phyloP scores from a whole-genome alignment of 2,888 invertebrate genomes.

The Volucella inflata region DNA sequence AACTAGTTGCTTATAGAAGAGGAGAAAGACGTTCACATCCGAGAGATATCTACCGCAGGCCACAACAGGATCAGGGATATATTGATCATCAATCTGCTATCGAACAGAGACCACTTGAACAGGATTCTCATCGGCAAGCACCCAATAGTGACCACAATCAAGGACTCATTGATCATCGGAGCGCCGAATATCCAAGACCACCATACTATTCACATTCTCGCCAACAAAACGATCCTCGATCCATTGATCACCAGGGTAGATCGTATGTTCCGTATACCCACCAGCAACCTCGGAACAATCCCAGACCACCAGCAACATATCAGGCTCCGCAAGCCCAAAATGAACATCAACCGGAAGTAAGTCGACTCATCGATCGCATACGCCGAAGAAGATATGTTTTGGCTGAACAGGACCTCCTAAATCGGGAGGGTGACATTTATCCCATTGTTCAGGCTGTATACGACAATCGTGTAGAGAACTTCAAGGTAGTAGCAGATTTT shows the following conservation, averaged over 20 bases:
- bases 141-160: too few species aligned
- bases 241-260: not conserved
- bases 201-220: too few species aligned
- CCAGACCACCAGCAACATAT: not conserved
- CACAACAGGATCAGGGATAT: not conserved
- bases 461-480: constrained; percentile 52
- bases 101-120: not conserved
- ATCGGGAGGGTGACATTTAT: constrained; percentile 16
- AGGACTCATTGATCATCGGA: too few species aligned
- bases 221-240: too few species aligned
- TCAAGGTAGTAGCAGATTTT: constrained; percentile 54
- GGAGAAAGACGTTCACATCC: constrained; percentile 9
- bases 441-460: constrained; percentile 44
- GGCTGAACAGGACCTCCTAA: constrained; percentile 51
- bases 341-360: not conserved
- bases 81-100: not conserved
- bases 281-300: not conserved
- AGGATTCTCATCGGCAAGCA: too few species aligned
- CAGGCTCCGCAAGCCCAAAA: not conserved
- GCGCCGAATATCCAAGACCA: too few species aligned
- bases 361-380: constrained; percentile 21
- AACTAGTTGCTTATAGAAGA: constrained; percentile 43
- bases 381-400: constrained; percentile 24
- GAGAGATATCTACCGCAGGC: not conserved
- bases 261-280: not conserved